Base-by-base conservation (phyloP, 2,888 invertebrate species). In the Rhamphomyia laevipes region DNA sequence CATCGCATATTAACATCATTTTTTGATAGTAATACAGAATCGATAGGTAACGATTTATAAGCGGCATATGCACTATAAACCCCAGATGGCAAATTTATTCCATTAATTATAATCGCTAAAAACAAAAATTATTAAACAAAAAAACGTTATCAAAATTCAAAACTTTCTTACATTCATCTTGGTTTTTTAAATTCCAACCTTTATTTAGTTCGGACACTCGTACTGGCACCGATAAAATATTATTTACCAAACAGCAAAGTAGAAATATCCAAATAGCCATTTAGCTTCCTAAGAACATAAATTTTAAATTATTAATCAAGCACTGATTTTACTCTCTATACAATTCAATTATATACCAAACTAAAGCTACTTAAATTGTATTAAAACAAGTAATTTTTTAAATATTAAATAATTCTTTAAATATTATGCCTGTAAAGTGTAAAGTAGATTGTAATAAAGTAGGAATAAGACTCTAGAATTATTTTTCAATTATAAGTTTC, bases 1-100 rank as follows among this genome's bases (percentile, higher is more conserved):
- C 94, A 94, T 59, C 86, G 75, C 48, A 86, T 81, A 18, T 75
- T 68, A 0, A 84, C 73, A 69, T 95, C 94, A 65, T 93, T 92
- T 59, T 77, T 80, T 11, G 79, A 76, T 47, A 71, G 70, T 56
- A 89, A 53, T 6, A 70, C 49, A 46, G 63, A 62, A 9, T 50
- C 53, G 0, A 51, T 51, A 18, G 58, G 55, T 1, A 61, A 53
- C n/a, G 50, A 31, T 15, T 27, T 15, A 33, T 52, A 46, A n/a
- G 9, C 9, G 13, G 42, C 13, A 10, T 55, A 41, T 2, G 60
- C 67, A 12, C 61, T 63, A 40, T 63, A 70, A 3, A 70, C 63
- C 0, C 70, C 68, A 1, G 63, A 62, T 3, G 70, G 70, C 7
- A 67, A 49, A 18, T 56, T 57, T 0, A 61, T 30, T 10, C 63